These are phyloP conservation scores for Sebastes alutus DNA, from an alignment of 2,797 vertebrate genomes.

Conservation along the genomic window DNA sequence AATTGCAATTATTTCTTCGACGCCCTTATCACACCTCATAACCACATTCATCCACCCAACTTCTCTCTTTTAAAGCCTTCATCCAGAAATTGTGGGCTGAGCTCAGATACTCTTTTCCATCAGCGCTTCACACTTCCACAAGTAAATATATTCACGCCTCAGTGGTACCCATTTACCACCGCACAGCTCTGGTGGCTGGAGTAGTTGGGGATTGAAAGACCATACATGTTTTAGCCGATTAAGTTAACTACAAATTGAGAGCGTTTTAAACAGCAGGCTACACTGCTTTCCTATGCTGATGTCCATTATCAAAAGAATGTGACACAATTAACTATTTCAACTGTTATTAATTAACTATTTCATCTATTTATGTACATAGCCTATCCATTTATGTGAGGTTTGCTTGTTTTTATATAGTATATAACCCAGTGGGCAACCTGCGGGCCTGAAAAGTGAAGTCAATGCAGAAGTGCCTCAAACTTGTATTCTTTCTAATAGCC, in stretches of 20 bases:
- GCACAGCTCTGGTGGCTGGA: neutral
- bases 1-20: conserved; percentile 58
- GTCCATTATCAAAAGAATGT: neutral
- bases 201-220: neutral
- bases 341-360: neutral
- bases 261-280: neutral
- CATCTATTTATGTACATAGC: neutral
- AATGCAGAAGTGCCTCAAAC: too few relatives aligned
- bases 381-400: neutral
- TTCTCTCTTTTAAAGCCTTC: conserved; percentile 28
- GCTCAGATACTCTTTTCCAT: conserved; percentile 15
- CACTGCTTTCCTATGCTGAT: neutral
- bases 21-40: conserved; percentile 37
- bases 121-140: neutral
- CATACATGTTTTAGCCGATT: neutral
- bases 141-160: conserved; percentile 26
- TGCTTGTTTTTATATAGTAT: too few relatives aligned
- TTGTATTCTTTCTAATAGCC: too few relatives aligned
- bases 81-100: conserved; percentile 12
- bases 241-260: neutral
- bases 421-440: too few relatives aligned
- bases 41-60: conserved; percentile 30
- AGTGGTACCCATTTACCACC: neutral
- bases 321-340: neutral
- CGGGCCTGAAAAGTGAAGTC: too few relatives aligned